phyloP scores from a whole-genome alignment of 1,140 invertebrate genomes.

The Tetragonula clypearis region DNA sequence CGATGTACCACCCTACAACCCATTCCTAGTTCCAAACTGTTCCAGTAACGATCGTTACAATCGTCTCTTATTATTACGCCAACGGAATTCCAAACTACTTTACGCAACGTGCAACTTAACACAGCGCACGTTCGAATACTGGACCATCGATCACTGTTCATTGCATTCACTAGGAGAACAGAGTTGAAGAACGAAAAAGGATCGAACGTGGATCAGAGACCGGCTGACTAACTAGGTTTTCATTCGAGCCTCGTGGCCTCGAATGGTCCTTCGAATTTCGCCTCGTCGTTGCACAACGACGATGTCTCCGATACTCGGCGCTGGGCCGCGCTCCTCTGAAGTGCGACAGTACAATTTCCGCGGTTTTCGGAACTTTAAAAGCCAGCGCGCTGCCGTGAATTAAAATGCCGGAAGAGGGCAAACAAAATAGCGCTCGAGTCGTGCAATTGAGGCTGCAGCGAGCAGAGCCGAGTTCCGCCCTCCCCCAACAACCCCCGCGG shows the following conservation, averaged over 20 bases:
- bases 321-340: slow-evolving; percentile 7
- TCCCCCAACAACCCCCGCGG: too few species aligned
- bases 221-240: not conserved
- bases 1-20: too few species aligned
- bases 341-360: slow-evolving; percentile 55
- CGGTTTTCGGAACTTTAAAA: slow-evolving; percentile 63
- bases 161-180: not conserved
- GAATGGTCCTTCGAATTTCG: slow-evolving; percentile 20
- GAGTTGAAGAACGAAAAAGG: slow-evolving; percentile 16
- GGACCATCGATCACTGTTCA: not conserved
- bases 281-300: not conserved
- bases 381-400: slow-evolving; percentile 45
- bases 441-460: slow-evolving; percentile 45
- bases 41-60: not conserved
- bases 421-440: slow-evolving; percentile 65
- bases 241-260: not conserved
- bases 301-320: not conserved
- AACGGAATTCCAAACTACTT: not conserved
- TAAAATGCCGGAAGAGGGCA: slow-evolving; percentile 60
- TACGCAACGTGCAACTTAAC: not conserved
- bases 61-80: not conserved
- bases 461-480: slow-evolving; percentile 12
- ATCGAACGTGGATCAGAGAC: not conserved
- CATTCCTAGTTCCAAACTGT: not conserved
- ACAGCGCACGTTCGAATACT: not conserved